phyloP scores from a whole-genome alignment of 64 coral and sea anemone species.

The Trachythela sp. region DNA sequence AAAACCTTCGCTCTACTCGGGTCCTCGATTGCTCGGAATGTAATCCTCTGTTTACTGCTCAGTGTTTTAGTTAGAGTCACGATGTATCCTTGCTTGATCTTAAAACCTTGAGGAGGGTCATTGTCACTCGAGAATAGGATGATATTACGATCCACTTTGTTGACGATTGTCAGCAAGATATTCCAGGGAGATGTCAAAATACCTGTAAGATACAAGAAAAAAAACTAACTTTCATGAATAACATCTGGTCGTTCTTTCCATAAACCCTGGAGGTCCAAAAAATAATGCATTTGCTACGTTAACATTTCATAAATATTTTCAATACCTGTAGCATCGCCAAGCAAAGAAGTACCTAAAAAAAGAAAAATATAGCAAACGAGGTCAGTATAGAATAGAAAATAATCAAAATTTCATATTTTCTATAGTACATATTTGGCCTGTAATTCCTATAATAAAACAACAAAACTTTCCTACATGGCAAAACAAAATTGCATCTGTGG shows the following conservation, averaged over 20 bases:
- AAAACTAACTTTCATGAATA: neutral
- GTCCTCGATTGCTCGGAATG: neutral
- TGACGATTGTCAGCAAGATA: neutral
- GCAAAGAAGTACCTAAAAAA: neutral
- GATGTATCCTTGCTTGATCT: neutral
- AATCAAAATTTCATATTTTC: too few relatives aligned
- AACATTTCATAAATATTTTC: too few relatives aligned
- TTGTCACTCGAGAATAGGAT: conserved; percentile 6
- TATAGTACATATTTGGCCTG: too few relatives aligned
- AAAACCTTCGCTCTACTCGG: neutral
- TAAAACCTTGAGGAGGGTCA: neutral
- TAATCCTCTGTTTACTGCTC: neutral
- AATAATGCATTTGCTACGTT: too few relatives aligned
- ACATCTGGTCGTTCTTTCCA: too few relatives aligned
- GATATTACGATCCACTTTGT: neutral
- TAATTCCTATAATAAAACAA: too few relatives aligned
- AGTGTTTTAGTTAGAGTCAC: neutral
- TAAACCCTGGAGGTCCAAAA: too few relatives aligned
- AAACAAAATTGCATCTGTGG: too few relatives aligned
- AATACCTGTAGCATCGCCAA: neutral
- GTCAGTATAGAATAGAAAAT: too few relatives aligned
- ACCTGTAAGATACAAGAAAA: neutral
- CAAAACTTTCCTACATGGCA: too few relatives aligned
- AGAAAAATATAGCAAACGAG: too few relatives aligned
- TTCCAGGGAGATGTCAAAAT: neutral